These are phyloP conservation scores for Pygoscelis adeliae DNA, from an alignment of 2,113 vertebrate genomes.

Conservation along the genomic window DNA sequence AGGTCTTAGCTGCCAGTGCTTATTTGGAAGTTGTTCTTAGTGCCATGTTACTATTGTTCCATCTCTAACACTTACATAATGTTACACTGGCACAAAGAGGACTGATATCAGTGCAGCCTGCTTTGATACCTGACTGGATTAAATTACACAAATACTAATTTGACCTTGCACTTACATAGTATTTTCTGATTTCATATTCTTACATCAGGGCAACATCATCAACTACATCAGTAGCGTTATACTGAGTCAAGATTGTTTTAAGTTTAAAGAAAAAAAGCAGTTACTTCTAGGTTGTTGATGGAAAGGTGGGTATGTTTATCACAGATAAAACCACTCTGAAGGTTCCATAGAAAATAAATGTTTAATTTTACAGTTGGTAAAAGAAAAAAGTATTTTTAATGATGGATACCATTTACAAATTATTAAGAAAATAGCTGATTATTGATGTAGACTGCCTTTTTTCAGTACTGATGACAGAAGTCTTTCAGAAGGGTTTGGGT, in stretches of 20 bases:
- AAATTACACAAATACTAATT: neutral
- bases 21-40: neutral
- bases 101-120: neutral
- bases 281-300: neutral
- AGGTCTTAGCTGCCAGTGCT: neutral
- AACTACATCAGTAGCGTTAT: neutral
- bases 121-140: neutral
- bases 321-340: neutral
- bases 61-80: neutral
- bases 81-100: neutral
- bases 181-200: neutral
- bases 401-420: neutral
- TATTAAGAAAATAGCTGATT: neutral
- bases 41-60: neutral
- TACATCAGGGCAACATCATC: neutral
- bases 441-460: neutral
- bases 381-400: neutral
- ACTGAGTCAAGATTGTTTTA: neutral
- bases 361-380: neutral
- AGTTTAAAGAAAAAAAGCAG: neutral
- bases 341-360: neutral
- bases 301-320: neutral
- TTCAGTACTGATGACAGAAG: neutral
- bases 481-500: neutral
- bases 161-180: accelerated